These are phyloP conservation scores for Nyctibius grandis DNA, from an alignment of 2,797 vertebrate species.

Conservation along the genomic window DNA sequence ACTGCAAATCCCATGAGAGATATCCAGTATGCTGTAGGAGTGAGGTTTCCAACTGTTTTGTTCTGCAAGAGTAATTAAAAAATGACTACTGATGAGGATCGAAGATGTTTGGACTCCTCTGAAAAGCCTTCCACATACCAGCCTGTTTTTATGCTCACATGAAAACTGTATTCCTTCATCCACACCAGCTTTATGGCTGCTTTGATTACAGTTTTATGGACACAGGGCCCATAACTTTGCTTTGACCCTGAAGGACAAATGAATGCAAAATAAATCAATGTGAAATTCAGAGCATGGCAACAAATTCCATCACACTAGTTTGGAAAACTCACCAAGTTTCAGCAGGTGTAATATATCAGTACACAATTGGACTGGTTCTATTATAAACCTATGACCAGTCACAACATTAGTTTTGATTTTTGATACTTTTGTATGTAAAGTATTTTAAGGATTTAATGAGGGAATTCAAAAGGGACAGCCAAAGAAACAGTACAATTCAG, in stretches of 20 bases:
- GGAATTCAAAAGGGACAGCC: background rate
- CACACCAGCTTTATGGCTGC: background rate
- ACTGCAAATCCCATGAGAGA: background rate
- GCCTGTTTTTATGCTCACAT: background rate
- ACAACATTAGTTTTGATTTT: background rate
- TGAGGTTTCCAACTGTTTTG: background rate
- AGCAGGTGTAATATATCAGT: background rate
- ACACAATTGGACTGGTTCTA: background rate
- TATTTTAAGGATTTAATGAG: background rate
- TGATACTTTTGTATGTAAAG: background rate
- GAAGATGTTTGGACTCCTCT: background rate
- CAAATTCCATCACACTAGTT: background rate
- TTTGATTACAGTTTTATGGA: background rate
- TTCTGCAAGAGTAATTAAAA: background rate
- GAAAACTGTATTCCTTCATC: background rate
- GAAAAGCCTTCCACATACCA: background rate
- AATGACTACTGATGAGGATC: background rate
- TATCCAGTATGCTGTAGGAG: background rate
- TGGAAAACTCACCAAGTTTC: background rate
- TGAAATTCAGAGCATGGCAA: background rate
- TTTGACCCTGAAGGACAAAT: conserved; percentile 13
- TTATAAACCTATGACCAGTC: background rate
- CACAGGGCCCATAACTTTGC: background rate
- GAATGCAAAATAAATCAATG: conserved; percentile 8
- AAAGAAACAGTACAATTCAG: background rate